phyloP scores from a whole-genome alignment of 2,888 invertebrate species.

The Dastarcus helophoroides region DNA sequence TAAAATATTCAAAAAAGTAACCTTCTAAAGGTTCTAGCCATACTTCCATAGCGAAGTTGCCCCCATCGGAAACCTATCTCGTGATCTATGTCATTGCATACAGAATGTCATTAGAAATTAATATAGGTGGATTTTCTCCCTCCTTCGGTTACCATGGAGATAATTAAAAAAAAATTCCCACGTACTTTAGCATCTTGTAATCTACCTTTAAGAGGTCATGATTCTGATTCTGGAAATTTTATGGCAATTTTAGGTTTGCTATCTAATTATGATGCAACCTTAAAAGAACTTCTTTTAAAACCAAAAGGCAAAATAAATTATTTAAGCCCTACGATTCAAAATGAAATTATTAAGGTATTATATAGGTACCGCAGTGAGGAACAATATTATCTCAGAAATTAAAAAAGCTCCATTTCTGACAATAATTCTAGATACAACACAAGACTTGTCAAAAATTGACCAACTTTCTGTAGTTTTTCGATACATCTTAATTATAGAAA shows the following conservation, averaged over 20 bases:
- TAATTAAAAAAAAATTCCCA: neutral
- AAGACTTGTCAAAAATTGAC: conserved; percentile 6
- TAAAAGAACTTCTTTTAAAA: conserved; percentile 4
- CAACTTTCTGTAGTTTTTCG: conserved; percentile 5
- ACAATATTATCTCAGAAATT: conserved; percentile 5
- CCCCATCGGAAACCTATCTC: too few species aligned
- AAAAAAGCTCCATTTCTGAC: conserved; percentile 6
- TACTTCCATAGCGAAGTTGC: too few species aligned
- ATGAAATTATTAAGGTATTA: conserved; percentile 8
- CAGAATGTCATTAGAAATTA: too few species aligned
- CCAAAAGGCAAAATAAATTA: conserved; percentile 8
- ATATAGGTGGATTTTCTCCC: too few species aligned
- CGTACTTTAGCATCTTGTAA: conserved; percentile 5
- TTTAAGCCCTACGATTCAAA: conserved; percentile 9
- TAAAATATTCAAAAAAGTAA: too few species aligned
- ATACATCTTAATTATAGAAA: conserved; percentile 1
- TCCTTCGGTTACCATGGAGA: too few species aligned
- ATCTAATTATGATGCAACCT: conserved; percentile 6
- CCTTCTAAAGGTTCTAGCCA: too few species aligned
- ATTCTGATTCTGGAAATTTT: conserved; percentile 8
- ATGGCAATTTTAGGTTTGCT: conserved; percentile 4
- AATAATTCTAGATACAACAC: conserved; percentile 6
- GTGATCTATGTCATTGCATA: too few species aligned
- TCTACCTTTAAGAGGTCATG: conserved; percentile 7
- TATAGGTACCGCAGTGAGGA: conserved; percentile 4